Base-by-base conservation (phyloP, 2,797 vertebrate species). In the Micropoecilia bifurca region DNA sequence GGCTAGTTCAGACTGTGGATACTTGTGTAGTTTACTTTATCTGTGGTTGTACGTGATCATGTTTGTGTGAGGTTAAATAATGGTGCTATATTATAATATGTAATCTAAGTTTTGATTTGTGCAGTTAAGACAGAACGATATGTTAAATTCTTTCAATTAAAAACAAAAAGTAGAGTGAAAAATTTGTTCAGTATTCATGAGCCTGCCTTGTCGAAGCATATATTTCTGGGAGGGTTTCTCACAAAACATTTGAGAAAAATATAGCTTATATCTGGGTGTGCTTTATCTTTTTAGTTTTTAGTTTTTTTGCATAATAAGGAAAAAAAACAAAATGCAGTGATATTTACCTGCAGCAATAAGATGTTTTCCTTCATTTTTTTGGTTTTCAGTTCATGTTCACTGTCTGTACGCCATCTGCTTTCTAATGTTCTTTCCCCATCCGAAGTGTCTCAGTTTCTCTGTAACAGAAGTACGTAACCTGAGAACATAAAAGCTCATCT, bases 111-210 rank as follows among this genome's bases (percentile, higher is more conserved):
- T 61, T 30, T 61, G 12, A 6, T 33, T 30, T 30, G n/a, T 61
- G 57, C 57, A 14, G 16, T 61, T 61, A 30, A 61, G 57, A 33
- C 57, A 59, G 2, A 61, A 61, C 4, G 6, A 16, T 61, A 33
- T 61, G 57, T 66, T 66, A 39, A 66, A 66, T 39, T 10, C 61
- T 61, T 33, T 61, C 59, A 61, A 39, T 66, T 66, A 18, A 36
- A 22, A 20, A 39, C 57, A 36, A 71, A 82, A 83, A 74, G 77
- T 63, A 36, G 14, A 3, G 61, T 18, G 7, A 45, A 55, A 84
- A 75, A 80, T 22, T 14, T 46, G 61, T 48, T 83, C 47, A 80
- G 5, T 39, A 39, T 33, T 61, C 14, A 8, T 61, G 16, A 61
- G 30, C 16, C 59, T 0, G 16, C 59, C 16, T 63, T 6, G 18